Evolutionary conservation across 2,113 vertebrate species (phyloP).

Genomic region (Eclectus roratus): DNA sequence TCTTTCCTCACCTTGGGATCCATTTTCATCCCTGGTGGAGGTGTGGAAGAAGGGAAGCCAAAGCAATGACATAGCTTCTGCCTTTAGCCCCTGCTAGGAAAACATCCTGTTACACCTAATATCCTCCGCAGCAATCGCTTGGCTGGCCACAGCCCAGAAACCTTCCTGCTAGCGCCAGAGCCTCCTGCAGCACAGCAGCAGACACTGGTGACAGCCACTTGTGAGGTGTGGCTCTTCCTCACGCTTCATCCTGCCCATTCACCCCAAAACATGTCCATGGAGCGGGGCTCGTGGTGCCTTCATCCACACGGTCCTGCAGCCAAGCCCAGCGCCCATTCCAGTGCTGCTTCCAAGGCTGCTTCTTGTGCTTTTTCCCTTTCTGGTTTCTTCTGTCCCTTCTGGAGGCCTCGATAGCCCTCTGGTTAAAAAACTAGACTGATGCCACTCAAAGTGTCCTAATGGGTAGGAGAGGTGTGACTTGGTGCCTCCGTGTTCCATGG

Average conservation of each 20-base stretch:
- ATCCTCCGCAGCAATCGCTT: not conserved
- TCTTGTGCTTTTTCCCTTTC: not conserved
- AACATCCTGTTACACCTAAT: conserved; percentile 37
- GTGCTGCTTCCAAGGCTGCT: not conserved
- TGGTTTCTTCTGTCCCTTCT: not conserved
- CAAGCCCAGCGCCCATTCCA: not conserved
- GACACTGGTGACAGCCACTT: not conserved
- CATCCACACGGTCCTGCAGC: not conserved
- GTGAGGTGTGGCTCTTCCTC: not conserved
- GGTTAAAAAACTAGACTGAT: rapidly evolving
- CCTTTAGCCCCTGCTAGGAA: conserved; percentile 4
- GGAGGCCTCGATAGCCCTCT: not conserved
- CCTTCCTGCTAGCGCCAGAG: not conserved
- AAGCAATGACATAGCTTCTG: conserved; percentile 39
- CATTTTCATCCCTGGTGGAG: conserved; percentile 8
- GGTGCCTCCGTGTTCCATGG: rapidly evolving
- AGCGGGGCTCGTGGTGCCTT: rapidly evolving
- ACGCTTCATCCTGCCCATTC: not conserved
- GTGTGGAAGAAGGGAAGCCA: conserved; percentile 42
- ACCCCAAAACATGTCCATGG: not conserved
- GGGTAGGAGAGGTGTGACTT: not conserved
- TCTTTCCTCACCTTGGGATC: not conserved
- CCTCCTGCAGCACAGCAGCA: not conserved
- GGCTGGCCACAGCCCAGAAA: not conserved
- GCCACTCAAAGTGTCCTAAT: not conserved